A percentile compares a stretch with the other conserved stretches of the same genome.
These are phyloP conservation scores for Drosophila barbarae DNA, from an alignment of 2,888 invertebrate species.

Conservation along the genomic window DNA sequence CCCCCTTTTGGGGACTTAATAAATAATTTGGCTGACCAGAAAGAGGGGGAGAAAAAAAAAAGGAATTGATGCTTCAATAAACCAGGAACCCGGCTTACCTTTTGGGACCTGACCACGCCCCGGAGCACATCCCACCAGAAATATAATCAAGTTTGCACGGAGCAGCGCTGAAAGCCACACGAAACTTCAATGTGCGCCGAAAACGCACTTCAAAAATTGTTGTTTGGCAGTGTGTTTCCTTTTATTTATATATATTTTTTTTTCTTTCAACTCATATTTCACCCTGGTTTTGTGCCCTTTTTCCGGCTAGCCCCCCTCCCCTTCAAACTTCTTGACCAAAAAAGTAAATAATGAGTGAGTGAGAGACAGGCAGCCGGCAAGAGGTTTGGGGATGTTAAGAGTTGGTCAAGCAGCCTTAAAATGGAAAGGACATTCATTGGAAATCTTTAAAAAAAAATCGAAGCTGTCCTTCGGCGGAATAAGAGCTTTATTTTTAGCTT, in stretches of 20 bases:
- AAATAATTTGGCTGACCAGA: slow-evolving; percentile 64
- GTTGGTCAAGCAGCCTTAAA: slow-evolving; percentile 20
- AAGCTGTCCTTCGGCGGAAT: not conserved
- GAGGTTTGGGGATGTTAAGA: slow-evolving; percentile 4
- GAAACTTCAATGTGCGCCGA: slow-evolving; percentile 55
- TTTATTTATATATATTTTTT: not conserved
- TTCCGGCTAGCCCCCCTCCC: not conserved
- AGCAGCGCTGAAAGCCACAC: slow-evolving; percentile 62
- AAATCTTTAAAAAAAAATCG: not conserved
- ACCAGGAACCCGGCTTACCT: slow-evolving; percentile 48
- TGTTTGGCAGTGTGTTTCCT: slow-evolving; percentile 49
- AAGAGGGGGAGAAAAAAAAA: slow-evolving; percentile 19
- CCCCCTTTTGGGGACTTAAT: slow-evolving; percentile 62
- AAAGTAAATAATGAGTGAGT: slow-evolving; percentile 36
- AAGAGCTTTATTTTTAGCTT: not conserved
- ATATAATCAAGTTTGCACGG: slow-evolving; percentile 67
- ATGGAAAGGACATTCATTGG: slow-evolving; percentile 7
- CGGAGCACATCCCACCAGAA: slow-evolving; percentile 32
- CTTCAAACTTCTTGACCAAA: slow-evolving; percentile 37
- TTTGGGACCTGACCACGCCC: slow-evolving; percentile 19
- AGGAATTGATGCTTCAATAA: slow-evolving; percentile 66
- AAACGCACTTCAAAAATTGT: slow-evolving; percentile 58
- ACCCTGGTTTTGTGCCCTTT: slow-evolving; percentile 5
- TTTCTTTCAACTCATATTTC: slow-evolving; percentile 48
- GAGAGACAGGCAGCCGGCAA: not conserved